Percentiles rank a stretch among this genome's conserved stretches.
phyloP scores from a whole-genome alignment of 2,113 vertebrate genomes.

The Prunella himalayana region DNA sequence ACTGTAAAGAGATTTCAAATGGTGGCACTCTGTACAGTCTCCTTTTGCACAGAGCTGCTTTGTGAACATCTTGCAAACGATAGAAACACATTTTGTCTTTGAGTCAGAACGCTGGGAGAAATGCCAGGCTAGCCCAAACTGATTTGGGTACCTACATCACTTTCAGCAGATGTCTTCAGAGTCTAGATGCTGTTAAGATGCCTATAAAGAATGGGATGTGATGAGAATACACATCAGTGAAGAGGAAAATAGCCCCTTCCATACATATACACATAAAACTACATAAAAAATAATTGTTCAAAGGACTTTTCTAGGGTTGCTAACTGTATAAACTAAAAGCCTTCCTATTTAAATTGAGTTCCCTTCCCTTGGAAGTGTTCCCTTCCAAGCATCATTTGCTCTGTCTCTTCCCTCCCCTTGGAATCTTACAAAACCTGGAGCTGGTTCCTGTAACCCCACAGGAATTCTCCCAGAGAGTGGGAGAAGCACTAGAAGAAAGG shows the following conservation, averaged over 20 bases:
- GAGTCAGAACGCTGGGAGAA: neutral
- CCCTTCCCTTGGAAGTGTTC: too few relatives aligned
- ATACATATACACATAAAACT: neutral
- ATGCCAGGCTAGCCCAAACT: neutral
- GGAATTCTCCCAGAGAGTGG: too few relatives aligned
- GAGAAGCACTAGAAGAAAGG: too few relatives aligned
- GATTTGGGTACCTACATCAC: neutral
- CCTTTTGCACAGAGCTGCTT: neutral
- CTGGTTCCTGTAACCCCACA: neutral
- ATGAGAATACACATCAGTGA: neutral
- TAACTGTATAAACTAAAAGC: neutral
- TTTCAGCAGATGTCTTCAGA: neutral
- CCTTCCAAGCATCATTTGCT: neutral
- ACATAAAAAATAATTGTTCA: neutral
- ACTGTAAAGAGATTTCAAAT: slow-evolving; percentile 1
- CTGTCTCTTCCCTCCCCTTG: neutral
- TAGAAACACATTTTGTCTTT: neutral
- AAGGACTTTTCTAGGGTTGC: neutral
- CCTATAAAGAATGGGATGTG: neutral
- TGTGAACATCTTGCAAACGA: slow-evolving; percentile 4
- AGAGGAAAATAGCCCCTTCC: neutral
- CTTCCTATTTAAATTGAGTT: neutral
- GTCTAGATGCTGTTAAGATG: neutral
- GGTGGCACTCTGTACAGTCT: neutral
- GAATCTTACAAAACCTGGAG: neutral